Evolutionary conservation across 2,888 invertebrate species (phyloP).

Genomic region (Meganola albula): DNA sequence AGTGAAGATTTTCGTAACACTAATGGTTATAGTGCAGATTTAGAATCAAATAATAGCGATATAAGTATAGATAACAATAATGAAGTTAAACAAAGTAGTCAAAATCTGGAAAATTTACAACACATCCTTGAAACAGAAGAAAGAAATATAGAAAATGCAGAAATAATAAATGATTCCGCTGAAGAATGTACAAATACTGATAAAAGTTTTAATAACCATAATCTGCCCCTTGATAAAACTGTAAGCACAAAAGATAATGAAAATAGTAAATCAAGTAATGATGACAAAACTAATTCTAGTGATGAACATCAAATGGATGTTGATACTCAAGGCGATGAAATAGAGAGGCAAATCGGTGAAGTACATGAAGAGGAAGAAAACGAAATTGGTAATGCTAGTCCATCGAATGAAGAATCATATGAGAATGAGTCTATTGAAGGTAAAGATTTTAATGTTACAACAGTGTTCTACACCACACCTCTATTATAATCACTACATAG

Average conservation of each 20-base stretch:
- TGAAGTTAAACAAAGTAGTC: not conserved
- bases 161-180: too few relatives aligned
- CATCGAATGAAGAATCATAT: not conserved
- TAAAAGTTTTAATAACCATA: not conserved
- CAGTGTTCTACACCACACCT: too few relatives aligned
- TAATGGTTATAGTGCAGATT: slow-evolving; percentile 14
- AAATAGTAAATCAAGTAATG: not conserved
- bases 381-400: not conserved
- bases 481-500: too few relatives aligned
- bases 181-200: not conserved
- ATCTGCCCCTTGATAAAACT: not conserved
- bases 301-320: not conserved
- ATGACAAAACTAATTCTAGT: not conserved
- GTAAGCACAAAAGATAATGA: not conserved
- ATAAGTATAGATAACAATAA: slow-evolving; percentile 3
- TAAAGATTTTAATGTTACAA: slow-evolving; percentile 1
- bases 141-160: too few relatives aligned
- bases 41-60: slow-evolving; percentile 8
- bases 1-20: slow-evolving; percentile 2
- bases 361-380: too few relatives aligned
- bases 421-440: slow-evolving; percentile 5
- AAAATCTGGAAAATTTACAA: slow-evolving; percentile 1
- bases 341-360: not conserved
- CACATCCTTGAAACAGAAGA: too few relatives aligned
- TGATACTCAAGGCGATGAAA: not conserved